Base-by-base conservation (phyloP, 2,888 invertebrate species). In the Pardosa pseudoannulata region DNA sequence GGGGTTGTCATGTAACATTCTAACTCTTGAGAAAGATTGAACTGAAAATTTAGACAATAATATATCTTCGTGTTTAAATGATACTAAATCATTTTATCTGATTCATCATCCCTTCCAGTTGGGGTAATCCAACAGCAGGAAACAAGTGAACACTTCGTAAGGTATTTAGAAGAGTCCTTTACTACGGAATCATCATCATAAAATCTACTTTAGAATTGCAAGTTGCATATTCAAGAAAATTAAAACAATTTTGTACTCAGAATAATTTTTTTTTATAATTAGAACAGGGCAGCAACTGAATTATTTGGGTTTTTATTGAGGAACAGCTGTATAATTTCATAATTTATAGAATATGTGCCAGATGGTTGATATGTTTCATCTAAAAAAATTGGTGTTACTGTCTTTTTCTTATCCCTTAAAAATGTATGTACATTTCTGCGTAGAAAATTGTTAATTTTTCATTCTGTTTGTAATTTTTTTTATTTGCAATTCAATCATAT, bases 101-200 rank as follows among this genome's bases (percentile, higher is more conserved):
- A 16, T 5, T n/a, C n/a, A n/a, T 56, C 56, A 1, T 3, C 56
- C 5, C 13, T 16, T 46, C 5, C 23, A 23, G 56, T 3, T 2
- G 23, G 1, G 2, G 13, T 2, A 23, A 16, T 56, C 1, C 23
- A 19, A 56, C 5, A 56, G 11, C 19, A 56, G 23, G 46, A 46
- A 46, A 13, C n/a, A 9, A 23, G 23, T 23, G 56, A 56, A 5
- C 56, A 56, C 19, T 0, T 65, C 1, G 31, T 65, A 16, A 31
- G 31, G 28, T 65, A 65, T 31, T 29, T 31, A 31, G 31, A 65
- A 65, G 65, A 65, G 29, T 13, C 65, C 7, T 65, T 65, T 29
- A 31, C 65, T 5, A 31, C 65, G 1, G 31, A 65, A 6, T 31
- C 65, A 27, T 62, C 9, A 13, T n/a, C n/a, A n/a, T 11, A 62